Conservation (phyloP, 1,140 invertebrate genomes). For the Tetramorium parvispinum region DNA sequence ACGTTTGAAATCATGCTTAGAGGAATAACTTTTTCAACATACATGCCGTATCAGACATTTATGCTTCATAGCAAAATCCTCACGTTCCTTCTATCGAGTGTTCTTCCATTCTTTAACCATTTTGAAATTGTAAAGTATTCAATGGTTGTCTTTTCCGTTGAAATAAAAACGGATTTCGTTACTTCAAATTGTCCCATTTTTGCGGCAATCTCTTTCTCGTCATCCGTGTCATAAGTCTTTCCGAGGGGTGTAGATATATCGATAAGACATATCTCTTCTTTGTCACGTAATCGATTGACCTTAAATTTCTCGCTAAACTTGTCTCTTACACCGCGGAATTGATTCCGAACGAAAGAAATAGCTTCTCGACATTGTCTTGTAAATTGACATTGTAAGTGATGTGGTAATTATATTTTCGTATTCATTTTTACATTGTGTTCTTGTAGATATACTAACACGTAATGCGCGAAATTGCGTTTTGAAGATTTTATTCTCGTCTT, state of each 20-base stretch:
- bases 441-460: background rate
- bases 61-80: background rate
- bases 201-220: slow-evolving; percentile 35
- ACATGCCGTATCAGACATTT: slow-evolving; percentile 20
- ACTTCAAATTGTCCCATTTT: slow-evolving; percentile 39
- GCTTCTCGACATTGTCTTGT: background rate
- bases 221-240: slow-evolving; percentile 17
- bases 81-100: background rate
- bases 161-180: slow-evolving; percentile 12
- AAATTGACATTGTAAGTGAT: background rate
- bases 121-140: slow-evolving; percentile 25
- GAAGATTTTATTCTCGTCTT: background rate
- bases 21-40: slow-evolving; percentile 7
- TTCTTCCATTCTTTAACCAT: background rate
- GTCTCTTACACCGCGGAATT: background rate
- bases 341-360: slow-evolving; percentile 19
- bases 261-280: slow-evolving; percentile 35
- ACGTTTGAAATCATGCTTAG: background rate
- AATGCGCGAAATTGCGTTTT: background rate
- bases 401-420: background rate
- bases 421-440: background rate
- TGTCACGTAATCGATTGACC: slow-evolving; percentile 46
- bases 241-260: slow-evolving; percentile 1
- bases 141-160: background rate
- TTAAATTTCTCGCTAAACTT: slow-evolving; percentile 41